Evolutionary conservation across 2,797 vertebrate genomes (phyloP), one percentile per base, ranked within the genome.

Genomic region (Sebastes hubbsi): DNA sequence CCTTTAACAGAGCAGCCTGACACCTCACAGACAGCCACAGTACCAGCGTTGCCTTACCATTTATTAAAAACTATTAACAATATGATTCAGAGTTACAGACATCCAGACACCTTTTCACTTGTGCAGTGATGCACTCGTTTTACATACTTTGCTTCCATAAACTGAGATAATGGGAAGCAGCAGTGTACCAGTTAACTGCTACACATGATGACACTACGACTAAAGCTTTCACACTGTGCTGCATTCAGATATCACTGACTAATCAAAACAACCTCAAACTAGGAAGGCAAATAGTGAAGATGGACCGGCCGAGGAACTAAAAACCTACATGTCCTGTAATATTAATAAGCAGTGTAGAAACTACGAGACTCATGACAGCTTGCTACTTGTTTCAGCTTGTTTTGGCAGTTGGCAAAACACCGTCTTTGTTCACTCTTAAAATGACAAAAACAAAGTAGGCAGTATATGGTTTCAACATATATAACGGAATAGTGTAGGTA

Each of bases 41-140:
- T 3, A 14, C 11, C 56, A 69, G 54, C 60, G 69, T 75, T 46
- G 54, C 49, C 74, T 85, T 72, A 42, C 24, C 60, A 58, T 88
- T 84, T 88, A 88, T 88, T 88, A 87, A 82, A 88, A 91, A 84
- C 42, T 79, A 81, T 84, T 68, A 79, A 81, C 78, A 87, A 22
- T 59, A 66, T 18, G 69, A 70, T 71, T 72, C 69, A 70, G 68
- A 66, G 52, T 71, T 71, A 77, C 72, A 70, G 60, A 73, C 72
- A 55, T 69, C 29, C 64, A 78, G 20, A 68, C 49, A 61, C 49
- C n/a, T 54, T 60, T 24, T 64, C 27, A 34, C 8, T 10, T 32
- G 72, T 22, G 22, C 54, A 29, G 60, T 2, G 4, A 66, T 8
- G 58, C 52, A 20, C 25, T 54, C 18, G 14, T 25, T 69, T 74